Conservation (phyloP, 2,888 invertebrate genomes). For the Eupithecia subumbrata region DNA sequence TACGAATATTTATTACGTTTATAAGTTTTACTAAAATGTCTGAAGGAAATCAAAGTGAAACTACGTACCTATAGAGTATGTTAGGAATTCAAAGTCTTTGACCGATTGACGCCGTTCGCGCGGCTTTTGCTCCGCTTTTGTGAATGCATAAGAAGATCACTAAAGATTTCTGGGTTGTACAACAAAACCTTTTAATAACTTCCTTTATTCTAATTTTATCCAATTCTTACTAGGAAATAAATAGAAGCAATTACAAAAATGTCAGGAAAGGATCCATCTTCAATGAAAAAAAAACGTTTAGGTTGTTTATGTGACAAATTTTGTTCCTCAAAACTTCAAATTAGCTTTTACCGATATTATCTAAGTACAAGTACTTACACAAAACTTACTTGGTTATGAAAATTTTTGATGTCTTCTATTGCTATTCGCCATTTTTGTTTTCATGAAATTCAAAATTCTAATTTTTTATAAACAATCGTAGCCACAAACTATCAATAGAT, state of each 20-base stretch:
- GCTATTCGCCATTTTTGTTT: too few species aligned
- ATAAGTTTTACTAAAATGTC: background rate
- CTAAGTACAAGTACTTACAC: too few species aligned
- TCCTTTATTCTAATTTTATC: background rate
- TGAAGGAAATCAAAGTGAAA: background rate
- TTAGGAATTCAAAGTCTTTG: slow-evolving; percentile 10
- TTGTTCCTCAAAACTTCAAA: too few species aligned
- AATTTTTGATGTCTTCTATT: background rate
- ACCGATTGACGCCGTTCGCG: slow-evolving; percentile 32
- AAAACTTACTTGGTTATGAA: background rate
- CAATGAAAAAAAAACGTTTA: background rate
- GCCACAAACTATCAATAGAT: background rate
- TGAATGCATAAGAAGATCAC: background rate
- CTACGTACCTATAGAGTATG: background rate
- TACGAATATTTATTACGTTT: background rate
- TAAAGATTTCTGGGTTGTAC: background rate
- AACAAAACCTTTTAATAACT: background rate
- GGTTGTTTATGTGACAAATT: background rate
- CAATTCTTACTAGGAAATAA: background rate
- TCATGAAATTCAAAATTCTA: too few species aligned
- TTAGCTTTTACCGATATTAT: too few species aligned
- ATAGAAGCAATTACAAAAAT: background rate
- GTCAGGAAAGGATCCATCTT: background rate
- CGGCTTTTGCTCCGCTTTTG: slow-evolving; percentile 13
- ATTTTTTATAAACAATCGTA: too few species aligned